These are phyloP conservation scores for Amphiduros pacificus DNA, from an alignment of 2,888 invertebrate species.

Conservation along the genomic window DNA sequence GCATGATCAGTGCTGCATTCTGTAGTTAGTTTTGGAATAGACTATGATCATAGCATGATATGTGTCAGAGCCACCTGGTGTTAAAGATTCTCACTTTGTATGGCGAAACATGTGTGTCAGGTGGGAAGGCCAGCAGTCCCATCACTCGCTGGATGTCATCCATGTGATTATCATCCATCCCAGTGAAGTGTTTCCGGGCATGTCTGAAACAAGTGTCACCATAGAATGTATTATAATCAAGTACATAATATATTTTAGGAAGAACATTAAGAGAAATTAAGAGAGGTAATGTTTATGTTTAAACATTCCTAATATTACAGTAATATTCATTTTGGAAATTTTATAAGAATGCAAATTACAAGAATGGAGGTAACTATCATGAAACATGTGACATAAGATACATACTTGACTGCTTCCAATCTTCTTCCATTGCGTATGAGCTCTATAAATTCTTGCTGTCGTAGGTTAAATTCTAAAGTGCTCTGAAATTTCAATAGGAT, in stretches of 20 bases:
- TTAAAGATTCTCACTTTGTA: slow-evolving; percentile 49
- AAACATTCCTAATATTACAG: too few species aligned
- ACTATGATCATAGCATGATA: too few species aligned
- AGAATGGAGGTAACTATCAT: too few species aligned
- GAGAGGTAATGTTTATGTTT: too few species aligned
- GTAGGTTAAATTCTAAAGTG: slow-evolving; percentile 90
- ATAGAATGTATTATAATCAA: too few species aligned
- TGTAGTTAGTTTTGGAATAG: too few species aligned
- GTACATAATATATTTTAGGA: too few species aligned
- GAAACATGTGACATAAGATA: slow-evolving; percentile 9
- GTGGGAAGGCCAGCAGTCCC: slow-evolving; percentile 87
- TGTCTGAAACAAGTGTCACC: slow-evolving; percentile 67
- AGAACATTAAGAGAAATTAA: too few species aligned
- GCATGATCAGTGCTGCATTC: too few species aligned
- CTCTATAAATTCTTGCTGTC: slow-evolving; percentile 93
- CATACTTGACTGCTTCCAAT: slow-evolving; percentile 81
- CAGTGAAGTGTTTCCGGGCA: slow-evolving; percentile 88
- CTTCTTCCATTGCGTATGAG: slow-evolving; percentile 83
- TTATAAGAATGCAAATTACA: too few species aligned
- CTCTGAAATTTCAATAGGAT: slow-evolving; percentile 69
- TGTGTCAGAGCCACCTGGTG: too few species aligned
- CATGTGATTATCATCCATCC: slow-evolving; percentile 83
- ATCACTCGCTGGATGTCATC: slow-evolving; percentile 89
- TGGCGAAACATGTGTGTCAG: slow-evolving; percentile 39
- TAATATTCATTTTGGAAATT: too few species aligned